Percentiles rank a stretch among this genome's conserved stretches.
Conservation (phyloP, 2,797 vertebrate genomes). For the Danio jaintianensis region DNA sequence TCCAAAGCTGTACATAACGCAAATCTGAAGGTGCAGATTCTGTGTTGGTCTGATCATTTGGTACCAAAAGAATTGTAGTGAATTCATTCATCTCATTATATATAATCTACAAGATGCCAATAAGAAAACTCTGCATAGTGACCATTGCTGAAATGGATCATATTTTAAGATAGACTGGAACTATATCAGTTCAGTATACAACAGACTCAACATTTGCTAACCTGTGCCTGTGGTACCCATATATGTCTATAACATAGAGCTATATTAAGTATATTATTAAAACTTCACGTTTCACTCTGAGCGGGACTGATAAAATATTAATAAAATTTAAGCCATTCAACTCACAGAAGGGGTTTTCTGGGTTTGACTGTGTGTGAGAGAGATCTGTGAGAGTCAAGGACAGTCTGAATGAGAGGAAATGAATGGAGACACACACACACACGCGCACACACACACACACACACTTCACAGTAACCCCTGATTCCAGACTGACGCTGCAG, state of each 20-base stretch:
- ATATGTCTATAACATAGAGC: slow-evolving; percentile 68
- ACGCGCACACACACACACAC: slow-evolving; percentile 10
- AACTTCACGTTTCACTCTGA: slow-evolving; percentile 39
- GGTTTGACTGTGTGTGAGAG: slow-evolving; percentile 30
- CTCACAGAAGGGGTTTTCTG: slow-evolving; percentile 20
- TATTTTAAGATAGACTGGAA: slow-evolving; percentile 16
- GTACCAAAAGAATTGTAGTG: slow-evolving; percentile 37
- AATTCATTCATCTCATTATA: slow-evolving; percentile 1
- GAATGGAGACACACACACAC: slow-evolving; percentile 61
- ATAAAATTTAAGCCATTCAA: slow-evolving; percentile 40
- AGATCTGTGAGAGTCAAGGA: slow-evolving; percentile 67
- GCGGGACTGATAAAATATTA: slow-evolving; percentile 34
- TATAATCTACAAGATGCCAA: not conserved
- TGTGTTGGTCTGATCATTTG: slow-evolving; percentile 16
- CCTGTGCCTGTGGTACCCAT: slow-evolving; percentile 44
- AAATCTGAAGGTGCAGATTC: not conserved
- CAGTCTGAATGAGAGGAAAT: slow-evolving; percentile 77
- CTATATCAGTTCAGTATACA: slow-evolving; percentile 38
- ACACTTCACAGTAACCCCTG: not conserved
- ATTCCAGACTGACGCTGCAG: slow-evolving; percentile 16
- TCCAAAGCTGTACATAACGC: too few relatives aligned
- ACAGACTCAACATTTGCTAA: slow-evolving; percentile 27
- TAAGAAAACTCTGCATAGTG: slow-evolving; percentile 8
- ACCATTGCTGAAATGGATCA: not conserved
- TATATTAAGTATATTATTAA: slow-evolving; percentile 68